Evolutionary conservation across 2,888 invertebrate genomes (phyloP).

Genomic region (Zele albiditarsus): DNA sequence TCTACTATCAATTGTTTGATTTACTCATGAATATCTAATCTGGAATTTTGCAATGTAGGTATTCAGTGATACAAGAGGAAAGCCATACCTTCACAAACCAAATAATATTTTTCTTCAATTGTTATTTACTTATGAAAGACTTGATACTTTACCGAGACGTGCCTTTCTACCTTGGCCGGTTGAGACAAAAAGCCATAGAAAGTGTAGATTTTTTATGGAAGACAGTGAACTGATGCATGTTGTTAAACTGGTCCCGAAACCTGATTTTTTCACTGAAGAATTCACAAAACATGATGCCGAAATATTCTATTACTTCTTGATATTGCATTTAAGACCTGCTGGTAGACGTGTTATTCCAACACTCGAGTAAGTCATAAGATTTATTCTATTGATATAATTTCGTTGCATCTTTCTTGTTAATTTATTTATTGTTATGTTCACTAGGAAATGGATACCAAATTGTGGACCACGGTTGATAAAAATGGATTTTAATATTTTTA

Average conservation of each 20-base stretch:
- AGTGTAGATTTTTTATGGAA: not conserved
- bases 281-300: constrained; percentile 75
- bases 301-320: constrained; percentile 82
- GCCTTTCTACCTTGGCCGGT: constrained; percentile 79
- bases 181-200: constrained; percentile 61
- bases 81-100: constrained; percentile 18
- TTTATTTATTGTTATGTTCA: constrained; percentile 17
- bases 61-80: not conserved
- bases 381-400: constrained; percentile 38
- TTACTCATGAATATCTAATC: not conserved
- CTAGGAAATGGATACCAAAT: constrained; percentile 82
- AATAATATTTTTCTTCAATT: constrained; percentile 73
- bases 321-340: constrained; percentile 78
- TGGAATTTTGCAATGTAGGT: constrained; percentile 43
- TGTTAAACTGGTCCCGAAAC: constrained; percentile 79
- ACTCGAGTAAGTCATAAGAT: constrained; percentile 79
- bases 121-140: constrained; percentile 78
- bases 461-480: constrained; percentile 80
- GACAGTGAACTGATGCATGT: constrained; percentile 78
- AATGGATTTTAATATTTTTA: constrained; percentile 80
- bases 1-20: constrained; percentile 5
- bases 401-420: not conserved
- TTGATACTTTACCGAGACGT: constrained; percentile 74
- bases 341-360: constrained; percentile 80
- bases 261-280: constrained; percentile 69